Percentiles rank a stretch among this genome's conserved stretches.
Evolutionary conservation across 2,888 invertebrate species (phyloP).

Genomic region (Drosophila merina): DNA sequence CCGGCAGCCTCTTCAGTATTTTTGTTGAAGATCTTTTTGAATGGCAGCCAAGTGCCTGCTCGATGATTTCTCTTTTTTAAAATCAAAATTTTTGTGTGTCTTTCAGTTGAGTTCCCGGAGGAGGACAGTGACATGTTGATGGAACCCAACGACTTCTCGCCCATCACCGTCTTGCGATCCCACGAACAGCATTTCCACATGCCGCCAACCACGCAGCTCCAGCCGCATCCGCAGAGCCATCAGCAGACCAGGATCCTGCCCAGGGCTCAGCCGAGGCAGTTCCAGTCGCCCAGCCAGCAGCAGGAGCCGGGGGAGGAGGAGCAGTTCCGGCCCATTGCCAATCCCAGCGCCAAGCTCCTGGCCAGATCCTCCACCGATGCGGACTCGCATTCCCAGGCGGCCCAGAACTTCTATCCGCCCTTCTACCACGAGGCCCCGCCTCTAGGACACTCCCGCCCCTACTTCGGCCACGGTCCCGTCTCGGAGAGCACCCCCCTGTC

Average conservation of each 20-base stretch:
- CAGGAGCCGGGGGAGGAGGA: conserved; percentile 47
- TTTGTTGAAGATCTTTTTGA: conserved; percentile 14
- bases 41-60: conserved; percentile 26
- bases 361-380: conserved; percentile 67
- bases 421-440: conserved; percentile 88
- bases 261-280: conserved; percentile 49
- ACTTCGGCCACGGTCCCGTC: conserved; percentile 85
- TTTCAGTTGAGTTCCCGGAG: conserved; percentile 81
- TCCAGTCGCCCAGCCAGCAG: conserved; percentile 41
- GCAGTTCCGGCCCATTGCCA: conserved; percentile 72
- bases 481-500: conserved; percentile 32
- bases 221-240: conserved; percentile 34
- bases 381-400: conserved; percentile 84
- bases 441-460: conserved; percentile 87
- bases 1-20: conserved; percentile 23
- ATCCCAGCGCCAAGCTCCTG: conserved; percentile 55
- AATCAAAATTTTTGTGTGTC: background rate
- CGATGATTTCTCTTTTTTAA: conserved; percentile 1
- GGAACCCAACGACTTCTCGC: conserved; percentile 83
- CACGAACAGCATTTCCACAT: conserved; percentile 81
- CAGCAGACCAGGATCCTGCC: conserved; percentile 14
- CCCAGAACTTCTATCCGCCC: conserved; percentile 91
- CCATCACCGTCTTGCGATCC: conserved; percentile 81
- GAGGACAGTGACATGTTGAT: conserved; percentile 84
- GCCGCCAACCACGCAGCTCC: conserved; percentile 70